These are phyloP conservation scores for Pachydiplax longipennis DNA, from an alignment of 2,888 invertebrate species.

Conservation along the genomic window DNA sequence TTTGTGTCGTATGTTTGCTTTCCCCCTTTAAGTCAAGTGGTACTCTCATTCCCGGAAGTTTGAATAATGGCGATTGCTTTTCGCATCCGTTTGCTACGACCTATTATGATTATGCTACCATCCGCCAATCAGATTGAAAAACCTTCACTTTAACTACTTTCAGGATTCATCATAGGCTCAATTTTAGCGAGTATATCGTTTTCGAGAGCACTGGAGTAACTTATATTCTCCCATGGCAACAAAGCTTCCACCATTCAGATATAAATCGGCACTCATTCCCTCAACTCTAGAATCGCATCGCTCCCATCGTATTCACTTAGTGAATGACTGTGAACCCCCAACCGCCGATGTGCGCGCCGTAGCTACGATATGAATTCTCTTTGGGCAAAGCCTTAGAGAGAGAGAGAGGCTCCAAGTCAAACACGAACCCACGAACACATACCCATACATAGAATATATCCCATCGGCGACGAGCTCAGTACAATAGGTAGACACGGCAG, in stretches of 20 bases:
- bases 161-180: no score
- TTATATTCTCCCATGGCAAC: neutral
- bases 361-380: constrained; percentile 28
- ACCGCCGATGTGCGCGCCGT: neutral
- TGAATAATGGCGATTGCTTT: no score
- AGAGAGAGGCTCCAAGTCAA: neutral
- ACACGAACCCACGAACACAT: neutral
- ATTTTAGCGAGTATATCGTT: no score
- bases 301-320: neutral
- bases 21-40: no score
- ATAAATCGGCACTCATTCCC: neutral
- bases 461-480: neutral
- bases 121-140: no score
- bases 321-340: neutral
- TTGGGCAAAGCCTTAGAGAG: neutral
- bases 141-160: no score
- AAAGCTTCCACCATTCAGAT: neutral
- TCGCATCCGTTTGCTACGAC: no score
- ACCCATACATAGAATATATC: neutral
- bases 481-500: neutral
- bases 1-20: no score
- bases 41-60: no score
- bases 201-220: no score
- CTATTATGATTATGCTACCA: no score
- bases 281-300: neutral